These are phyloP conservation scores for Osmoderma eremita DNA, from an alignment of 2,888 invertebrate species.

Conservation along the genomic window DNA sequence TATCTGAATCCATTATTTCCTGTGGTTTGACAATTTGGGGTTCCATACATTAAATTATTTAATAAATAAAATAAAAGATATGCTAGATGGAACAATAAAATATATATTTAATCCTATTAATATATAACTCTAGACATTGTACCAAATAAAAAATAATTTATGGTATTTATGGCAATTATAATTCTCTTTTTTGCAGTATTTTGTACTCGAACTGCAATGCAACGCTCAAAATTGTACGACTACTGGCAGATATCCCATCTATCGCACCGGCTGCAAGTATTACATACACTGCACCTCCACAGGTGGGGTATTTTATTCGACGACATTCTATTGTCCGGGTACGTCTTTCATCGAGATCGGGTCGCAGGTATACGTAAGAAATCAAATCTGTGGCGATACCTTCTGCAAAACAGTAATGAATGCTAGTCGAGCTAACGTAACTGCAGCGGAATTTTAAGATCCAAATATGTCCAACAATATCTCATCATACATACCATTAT, in stretches of 20 bases:
- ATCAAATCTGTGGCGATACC: slow-evolving; percentile 30
- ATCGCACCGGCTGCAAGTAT: slow-evolving; percentile 25
- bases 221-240: slow-evolving; percentile 19
- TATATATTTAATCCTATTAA: too few species aligned
- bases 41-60: too few species aligned
- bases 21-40: too few species aligned
- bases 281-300: slow-evolving; percentile 18
- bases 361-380: slow-evolving; percentile 23
- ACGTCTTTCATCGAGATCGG: slow-evolving; percentile 22
- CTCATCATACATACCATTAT: slow-evolving; percentile 23
- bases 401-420: slow-evolving; percentile 5
- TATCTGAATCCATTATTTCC: too few species aligned
- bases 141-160: too few species aligned
- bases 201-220: neutral
- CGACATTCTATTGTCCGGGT: slow-evolving; percentile 19
- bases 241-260: slow-evolving; percentile 15
- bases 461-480: slow-evolving; percentile 9
- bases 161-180: too few species aligned
- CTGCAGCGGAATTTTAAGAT: slow-evolving; percentile 8
- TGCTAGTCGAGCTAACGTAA: neutral
- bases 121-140: too few species aligned
- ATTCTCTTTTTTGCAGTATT: slow-evolving; percentile 13
- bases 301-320: slow-evolving; percentile 14
- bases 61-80: too few species aligned
- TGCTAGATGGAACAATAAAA: too few species aligned